phyloP scores from a whole-genome alignment of 2,113 vertebrate species.

The Charina bottae region DNA sequence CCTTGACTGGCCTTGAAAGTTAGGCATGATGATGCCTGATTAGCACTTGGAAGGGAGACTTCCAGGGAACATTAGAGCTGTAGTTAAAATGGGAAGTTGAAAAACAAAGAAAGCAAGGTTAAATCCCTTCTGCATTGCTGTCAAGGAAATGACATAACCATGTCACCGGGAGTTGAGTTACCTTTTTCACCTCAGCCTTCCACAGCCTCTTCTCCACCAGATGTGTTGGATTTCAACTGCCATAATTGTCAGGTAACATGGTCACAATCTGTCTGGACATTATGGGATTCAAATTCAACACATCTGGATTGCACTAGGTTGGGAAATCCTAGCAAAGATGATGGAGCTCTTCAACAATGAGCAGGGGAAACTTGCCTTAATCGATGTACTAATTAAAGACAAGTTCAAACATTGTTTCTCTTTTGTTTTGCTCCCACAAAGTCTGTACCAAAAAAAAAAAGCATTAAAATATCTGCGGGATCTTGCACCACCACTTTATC shows the following conservation, averaged over 20 bases:
- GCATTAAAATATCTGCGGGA: constrained; percentile 19
- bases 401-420: neutral
- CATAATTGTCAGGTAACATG: neutral
- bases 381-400: constrained; percentile 2
- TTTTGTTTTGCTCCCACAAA: constrained; percentile 19
- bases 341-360: neutral
- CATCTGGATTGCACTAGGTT: neutral
- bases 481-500: constrained; percentile 19
- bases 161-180: neutral
- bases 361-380: neutral
- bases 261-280: neutral
- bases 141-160: neutral
- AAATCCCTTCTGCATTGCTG: neutral
- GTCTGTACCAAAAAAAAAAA: neutral
- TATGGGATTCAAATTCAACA: neutral
- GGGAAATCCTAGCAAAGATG: neutral
- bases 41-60: neutral
- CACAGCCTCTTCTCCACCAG: neutral
- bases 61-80: neutral
- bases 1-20: neutral
- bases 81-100: neutral
- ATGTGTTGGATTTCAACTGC: neutral
- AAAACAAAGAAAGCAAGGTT: neutral
- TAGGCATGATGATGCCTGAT: neutral
- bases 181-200: neutral